Base-by-base conservation (phyloP, 2,888 invertebrate genomes). In the Chromoteleia sp. region DNA sequence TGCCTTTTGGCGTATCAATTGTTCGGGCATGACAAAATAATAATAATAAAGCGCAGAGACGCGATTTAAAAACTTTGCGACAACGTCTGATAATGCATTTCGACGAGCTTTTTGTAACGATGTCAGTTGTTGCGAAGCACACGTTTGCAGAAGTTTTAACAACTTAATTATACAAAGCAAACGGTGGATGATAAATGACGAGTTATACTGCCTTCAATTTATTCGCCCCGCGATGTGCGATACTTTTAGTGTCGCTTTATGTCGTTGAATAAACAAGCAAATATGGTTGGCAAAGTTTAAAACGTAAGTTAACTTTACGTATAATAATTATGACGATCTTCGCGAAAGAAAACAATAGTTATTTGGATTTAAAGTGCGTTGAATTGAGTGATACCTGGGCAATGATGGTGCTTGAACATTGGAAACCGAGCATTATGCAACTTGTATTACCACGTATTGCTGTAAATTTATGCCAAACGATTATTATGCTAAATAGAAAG, bases 111-210 rank as follows among this genome's bases (percentile, higher is more conserved):
- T 70, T 56, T 56, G 56, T 45, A 48, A 30, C 36, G 19, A 36
- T 15, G 21, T 15, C 36, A 45, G 56, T 68, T 54, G 70, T 70
- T 58, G 29, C 41, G 15, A 12, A 15, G 25, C 36, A 17, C 58
- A 70, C 48, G 58, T 70, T 70, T 25, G 17, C 58, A 7, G 21
- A 63, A 67, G 45, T 71, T 71, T 33, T 71, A 59, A 71, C 29
- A 71, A 71, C 50, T 71, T 71, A 71, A 80, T 75, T 68, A 81
- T 76, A 71, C 65, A 81, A 70, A 65, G 39, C 58, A 59, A 71
- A 61, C 52, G 30, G 45, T 2, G 33, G 52, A 52, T 52, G 52
- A 71, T 71, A 71, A 71, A 71, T 61, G 59, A 70, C 29, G 59
- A 50, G 58, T 61, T 59, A 52, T 30, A 21, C 45, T 21, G 12